Conservation (phyloP, 2,113 vertebrate genomes). For the Toxostoma redivivum region DNA sequence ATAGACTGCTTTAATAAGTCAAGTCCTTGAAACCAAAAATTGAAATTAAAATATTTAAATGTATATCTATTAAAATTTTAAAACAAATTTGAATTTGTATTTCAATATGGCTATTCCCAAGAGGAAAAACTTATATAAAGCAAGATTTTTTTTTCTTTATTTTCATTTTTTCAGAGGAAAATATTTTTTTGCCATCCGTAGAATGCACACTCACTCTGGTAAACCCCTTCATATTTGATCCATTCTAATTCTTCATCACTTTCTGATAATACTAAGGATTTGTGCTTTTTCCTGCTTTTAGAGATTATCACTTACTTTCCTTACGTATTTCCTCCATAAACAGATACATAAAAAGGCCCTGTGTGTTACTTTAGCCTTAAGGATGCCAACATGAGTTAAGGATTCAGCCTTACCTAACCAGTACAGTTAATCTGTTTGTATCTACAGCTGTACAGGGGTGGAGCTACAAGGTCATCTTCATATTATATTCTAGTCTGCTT, state of each 20-base stretch:
- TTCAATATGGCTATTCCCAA: neutral
- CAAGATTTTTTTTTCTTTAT: neutral
- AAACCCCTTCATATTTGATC: neutral
- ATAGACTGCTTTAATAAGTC: neutral
- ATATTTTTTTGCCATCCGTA: fast-evolving
- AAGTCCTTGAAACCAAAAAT: neutral
- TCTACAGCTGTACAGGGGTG: neutral
- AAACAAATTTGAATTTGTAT: neutral
- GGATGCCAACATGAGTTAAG: neutral
- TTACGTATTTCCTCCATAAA: neutral
- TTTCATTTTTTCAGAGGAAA: neutral
- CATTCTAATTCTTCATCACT: neutral
- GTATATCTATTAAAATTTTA: neutral
- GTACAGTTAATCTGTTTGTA: neutral
- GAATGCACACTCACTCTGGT: neutral
- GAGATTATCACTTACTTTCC: neutral
- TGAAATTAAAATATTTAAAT: neutral
- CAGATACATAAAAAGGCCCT: neutral
- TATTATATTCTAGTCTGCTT: neutral
- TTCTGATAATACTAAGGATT: neutral
- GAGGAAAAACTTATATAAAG: neutral
- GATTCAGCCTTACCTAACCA: neutral
- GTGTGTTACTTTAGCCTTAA: neutral
- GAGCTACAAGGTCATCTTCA: neutral
- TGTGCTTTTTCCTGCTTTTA: neutral